Percentiles rank a stretch among this genome's conserved stretches.
Conservation (phyloP, 2,797 vertebrate species). For the Bovichtus diacanthus region DNA sequence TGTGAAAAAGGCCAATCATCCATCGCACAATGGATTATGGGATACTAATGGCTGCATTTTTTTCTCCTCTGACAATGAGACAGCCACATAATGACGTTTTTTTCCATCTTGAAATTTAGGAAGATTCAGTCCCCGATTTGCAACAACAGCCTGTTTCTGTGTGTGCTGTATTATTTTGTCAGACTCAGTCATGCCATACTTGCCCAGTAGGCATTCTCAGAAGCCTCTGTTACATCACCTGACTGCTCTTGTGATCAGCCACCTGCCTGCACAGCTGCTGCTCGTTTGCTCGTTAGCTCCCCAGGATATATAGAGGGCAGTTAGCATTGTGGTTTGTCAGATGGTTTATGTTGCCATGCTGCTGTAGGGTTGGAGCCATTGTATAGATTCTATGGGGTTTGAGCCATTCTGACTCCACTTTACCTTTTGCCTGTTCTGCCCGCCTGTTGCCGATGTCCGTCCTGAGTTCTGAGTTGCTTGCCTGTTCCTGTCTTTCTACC, state of each 20-base stretch:
- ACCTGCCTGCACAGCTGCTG: conserved; percentile 75
- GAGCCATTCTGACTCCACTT: not conserved
- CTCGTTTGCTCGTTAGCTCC: conserved; percentile 58
- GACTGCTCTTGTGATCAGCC: conserved; percentile 66
- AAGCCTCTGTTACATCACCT: conserved; percentile 52
- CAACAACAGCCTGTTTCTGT: not conserved
- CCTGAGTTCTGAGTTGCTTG: not conserved
- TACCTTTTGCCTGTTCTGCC: conserved; percentile 36
- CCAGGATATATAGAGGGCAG: conserved; percentile 38
- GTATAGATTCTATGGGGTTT: not conserved
- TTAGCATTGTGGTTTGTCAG: conserved; percentile 24
- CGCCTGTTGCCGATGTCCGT: conserved; percentile 23
- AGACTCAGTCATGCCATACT: conserved; percentile 41
- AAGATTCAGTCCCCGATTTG: not conserved
- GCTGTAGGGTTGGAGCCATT: not conserved
- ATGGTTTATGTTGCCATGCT: conserved; percentile 34
- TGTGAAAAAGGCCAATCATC: not conserved
- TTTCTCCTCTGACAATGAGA: not conserved
- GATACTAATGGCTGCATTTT: not conserved
- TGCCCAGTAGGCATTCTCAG: conserved; percentile 40
- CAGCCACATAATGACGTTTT: not conserved
- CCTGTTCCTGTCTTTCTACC: not conserved
- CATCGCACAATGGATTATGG: not conserved
- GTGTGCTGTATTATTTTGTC: conserved; percentile 13
- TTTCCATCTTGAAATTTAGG: not conserved